Conservation (phyloP, 2,113 vertebrate genomes). For the Trogon surrucura region DNA sequence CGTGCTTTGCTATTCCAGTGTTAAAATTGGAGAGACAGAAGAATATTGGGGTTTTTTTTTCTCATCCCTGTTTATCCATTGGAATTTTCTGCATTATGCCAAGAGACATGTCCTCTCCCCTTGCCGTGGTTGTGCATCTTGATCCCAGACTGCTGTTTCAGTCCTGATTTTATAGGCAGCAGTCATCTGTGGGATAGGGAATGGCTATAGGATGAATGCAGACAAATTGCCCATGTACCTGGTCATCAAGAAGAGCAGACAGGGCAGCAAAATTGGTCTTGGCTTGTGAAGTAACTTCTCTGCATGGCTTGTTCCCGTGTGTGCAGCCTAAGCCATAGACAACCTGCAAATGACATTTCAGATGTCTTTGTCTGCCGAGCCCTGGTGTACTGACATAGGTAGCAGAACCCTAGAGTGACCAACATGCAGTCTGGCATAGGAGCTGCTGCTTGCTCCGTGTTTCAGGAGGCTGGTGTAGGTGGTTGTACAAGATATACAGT, state of each 20-base stretch:
- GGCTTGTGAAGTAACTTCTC: neutral
- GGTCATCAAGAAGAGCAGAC: neutral
- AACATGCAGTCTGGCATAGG: neutral
- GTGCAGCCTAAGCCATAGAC: neutral
- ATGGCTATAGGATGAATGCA: neutral
- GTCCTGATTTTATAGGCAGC: neutral
- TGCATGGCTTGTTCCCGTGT: neutral
- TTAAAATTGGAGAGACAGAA: neutral
- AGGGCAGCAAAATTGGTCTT: neutral
- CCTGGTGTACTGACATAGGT: neutral
- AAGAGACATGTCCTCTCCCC: neutral
- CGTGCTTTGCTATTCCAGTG: neutral
- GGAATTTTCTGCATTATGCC: neutral
- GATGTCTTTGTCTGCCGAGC: neutral
- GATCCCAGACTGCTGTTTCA: neutral
- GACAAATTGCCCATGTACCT: neutral
- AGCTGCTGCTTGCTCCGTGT: neutral
- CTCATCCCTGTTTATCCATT: neutral
- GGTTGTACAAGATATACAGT: neutral
- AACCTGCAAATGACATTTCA: neutral
- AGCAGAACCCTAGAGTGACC: too few relatives aligned
- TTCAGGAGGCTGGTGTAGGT: constrained; percentile 27
- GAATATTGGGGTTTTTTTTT: neutral
- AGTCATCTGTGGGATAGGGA: neutral
- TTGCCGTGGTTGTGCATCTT: neutral